Evolutionary conservation across 2,113 vertebrate genomes (phyloP).

Genomic region (pig (Sus scrofa)): DNA sequence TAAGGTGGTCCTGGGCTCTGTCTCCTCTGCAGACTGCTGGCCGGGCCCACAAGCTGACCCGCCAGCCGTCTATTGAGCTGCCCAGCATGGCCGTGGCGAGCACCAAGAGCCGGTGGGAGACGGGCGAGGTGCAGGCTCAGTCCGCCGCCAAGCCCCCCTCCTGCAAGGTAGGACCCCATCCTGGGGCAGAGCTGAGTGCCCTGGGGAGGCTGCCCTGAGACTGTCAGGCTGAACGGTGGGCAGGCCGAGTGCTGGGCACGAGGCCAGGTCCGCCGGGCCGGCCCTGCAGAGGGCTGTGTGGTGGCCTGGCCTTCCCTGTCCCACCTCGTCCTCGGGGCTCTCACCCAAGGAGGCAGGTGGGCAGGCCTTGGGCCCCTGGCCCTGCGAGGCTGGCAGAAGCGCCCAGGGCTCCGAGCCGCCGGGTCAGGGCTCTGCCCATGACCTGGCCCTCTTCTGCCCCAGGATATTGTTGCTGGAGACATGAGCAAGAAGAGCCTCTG

Average conservation of each 20-base stretch:
- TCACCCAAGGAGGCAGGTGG: rapidly evolving
- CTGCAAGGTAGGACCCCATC: conserved; percentile 88
- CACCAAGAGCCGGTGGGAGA: conserved; percentile 95
- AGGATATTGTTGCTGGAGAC: conserved; percentile 96
- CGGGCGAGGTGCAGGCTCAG: conserved; percentile 91
- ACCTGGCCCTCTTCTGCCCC: background rate
- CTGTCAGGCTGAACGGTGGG: rapidly evolving
- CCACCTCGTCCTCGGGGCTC: background rate
- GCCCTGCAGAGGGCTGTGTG: too few relatives aligned
- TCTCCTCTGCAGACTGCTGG: conserved; percentile 87
- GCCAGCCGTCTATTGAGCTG: conserved; percentile 89
- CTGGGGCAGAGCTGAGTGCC: rapidly evolving
- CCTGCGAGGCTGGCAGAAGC: background rate
- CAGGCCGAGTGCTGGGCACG: too few relatives aligned
- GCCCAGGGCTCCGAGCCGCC: background rate
- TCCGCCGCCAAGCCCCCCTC: conserved; percentile 78
- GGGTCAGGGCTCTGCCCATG: rapidly evolving
- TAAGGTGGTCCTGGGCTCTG: too few relatives aligned
- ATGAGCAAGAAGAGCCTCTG: conserved; percentile 96
- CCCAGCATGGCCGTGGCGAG: conserved; percentile 91
- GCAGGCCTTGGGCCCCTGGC: rapidly evolving
- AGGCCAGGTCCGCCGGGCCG: rapidly evolving
- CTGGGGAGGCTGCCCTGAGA: rapidly evolving
- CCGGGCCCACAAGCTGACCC: conserved; percentile 86
- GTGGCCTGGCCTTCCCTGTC: too few relatives aligned